These are phyloP conservation scores for Apogon hyalosoma DNA, from an alignment of 2,797 vertebrate species.

Conservation along the genomic window DNA sequence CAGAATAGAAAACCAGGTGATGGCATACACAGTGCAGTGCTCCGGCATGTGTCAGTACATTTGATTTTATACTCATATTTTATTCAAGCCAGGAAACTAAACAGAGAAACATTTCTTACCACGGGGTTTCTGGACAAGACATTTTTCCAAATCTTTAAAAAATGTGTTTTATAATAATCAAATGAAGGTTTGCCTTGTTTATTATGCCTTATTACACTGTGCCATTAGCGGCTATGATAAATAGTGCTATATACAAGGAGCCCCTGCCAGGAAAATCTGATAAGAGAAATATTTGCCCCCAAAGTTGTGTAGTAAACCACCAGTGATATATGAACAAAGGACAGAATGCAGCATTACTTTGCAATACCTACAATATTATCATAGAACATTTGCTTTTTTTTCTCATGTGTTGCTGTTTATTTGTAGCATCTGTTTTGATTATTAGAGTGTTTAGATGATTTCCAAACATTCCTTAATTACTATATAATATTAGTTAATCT, in stretches of 20 bases:
- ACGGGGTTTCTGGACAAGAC: conserved; percentile 35
- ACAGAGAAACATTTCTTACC: conserved; percentile 48
- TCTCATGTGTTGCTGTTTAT: background rate
- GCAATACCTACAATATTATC: conserved; percentile 36
- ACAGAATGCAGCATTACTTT: conserved; percentile 59
- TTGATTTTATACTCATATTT: conserved; percentile 63
- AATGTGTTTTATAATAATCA: conserved; percentile 70
- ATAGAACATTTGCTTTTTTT: conserved; percentile 25
- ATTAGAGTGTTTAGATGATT: background rate
- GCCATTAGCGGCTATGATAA: conserved; percentile 72
- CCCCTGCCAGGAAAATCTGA: conserved; percentile 73
- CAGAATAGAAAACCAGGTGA: conserved; percentile 47
- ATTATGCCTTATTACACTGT: conserved; percentile 67
- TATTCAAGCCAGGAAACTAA: conserved; percentile 55
- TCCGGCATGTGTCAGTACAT: conserved; percentile 38
- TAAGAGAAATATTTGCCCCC: conserved; percentile 79
- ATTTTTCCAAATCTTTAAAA: conserved; percentile 40
- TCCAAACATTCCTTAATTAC: background rate
- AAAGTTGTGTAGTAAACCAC: conserved; percentile 65
- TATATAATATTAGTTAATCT: background rate
- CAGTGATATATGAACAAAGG: conserved; percentile 68
- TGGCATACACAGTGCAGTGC: conserved; percentile 51
- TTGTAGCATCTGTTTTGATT: conserved; percentile 8
- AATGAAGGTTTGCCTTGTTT: conserved; percentile 66
- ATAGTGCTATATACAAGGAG: conserved; percentile 54